Evolutionary conservation across 2,113 vertebrate species (phyloP).

Genomic region (Pao palembangensis): DNA sequence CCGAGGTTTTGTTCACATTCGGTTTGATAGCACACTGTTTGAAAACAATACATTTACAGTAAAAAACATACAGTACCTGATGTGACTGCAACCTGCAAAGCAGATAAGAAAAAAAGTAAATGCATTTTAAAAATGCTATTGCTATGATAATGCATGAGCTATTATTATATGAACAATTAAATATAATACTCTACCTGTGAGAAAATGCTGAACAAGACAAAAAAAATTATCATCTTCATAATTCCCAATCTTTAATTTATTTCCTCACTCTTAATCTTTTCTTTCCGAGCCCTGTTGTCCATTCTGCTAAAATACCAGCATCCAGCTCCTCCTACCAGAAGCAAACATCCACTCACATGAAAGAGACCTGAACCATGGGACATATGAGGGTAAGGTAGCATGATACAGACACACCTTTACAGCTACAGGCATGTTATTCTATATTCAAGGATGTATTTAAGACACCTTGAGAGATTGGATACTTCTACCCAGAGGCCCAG

Average conservation of each 20-base stretch:
- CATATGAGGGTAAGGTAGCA: conserved; percentile 18
- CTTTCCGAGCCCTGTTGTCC: conserved; percentile 30
- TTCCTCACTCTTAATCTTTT: conserved; percentile 25
- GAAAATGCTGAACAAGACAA: conserved; percentile 46
- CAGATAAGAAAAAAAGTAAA: neutral
- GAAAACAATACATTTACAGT: neutral
- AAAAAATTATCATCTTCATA: conserved; percentile 54
- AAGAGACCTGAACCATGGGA: conserved; percentile 1
- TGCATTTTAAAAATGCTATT: neutral
- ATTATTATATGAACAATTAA: neutral
- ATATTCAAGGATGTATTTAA: conserved; percentile 11
- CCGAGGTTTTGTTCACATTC: neutral
- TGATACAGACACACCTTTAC: conserved; percentile 9
- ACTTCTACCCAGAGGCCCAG: conserved; percentile 3
- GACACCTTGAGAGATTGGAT: conserved; percentile 1
- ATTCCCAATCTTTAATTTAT: conserved; percentile 27
- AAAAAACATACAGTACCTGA: conserved; percentile 44
- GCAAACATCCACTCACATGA: conserved; percentile 38
- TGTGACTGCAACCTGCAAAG: conserved; percentile 46
- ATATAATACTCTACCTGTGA: conserved; percentile 65
- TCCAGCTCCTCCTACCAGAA: conserved; percentile 46
- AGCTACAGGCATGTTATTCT: conserved; percentile 31
- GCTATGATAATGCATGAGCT: too few relatives aligned
- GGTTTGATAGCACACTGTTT: neutral
- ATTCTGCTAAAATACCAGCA: conserved; percentile 38